Base-by-base conservation (phyloP, 1,140 invertebrate species). In the Probaryconus sp. region DNA sequence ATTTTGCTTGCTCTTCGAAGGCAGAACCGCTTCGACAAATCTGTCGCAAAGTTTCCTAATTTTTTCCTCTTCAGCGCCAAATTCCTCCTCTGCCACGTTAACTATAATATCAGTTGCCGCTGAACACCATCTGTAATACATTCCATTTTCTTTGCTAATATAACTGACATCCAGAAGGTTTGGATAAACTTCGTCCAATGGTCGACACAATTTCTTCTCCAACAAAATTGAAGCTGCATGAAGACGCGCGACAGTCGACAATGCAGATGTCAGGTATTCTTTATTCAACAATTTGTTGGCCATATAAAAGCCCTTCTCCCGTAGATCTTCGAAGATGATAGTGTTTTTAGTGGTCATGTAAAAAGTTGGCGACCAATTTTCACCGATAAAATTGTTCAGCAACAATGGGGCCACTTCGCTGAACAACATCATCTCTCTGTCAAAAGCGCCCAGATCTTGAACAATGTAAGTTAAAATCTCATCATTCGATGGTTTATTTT, bases 151-250 rank as follows among this genome's bases (percentile, higher is more conserved):
- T 1, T 65, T 9, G 2, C 14, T 18, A 6, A 50, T 77, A 1
- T 33, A 30, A 1, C 21, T 51, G 0, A 16, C 1, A 2, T 64
- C 9, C 10, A 58, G 64, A 14, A 45, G 51, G 5, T 17, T 2
- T 1, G 68, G 60, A 20, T 11, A 56, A n/a, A 63, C 26, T 11
- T 69, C 24, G 9, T 50, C 28, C 11, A 70, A 16, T 11, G 21
- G 67, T 20, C 24, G 10, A 1, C 67, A 84, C 31, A 82, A 79
- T 11, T 58, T 79, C 7, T 88, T 81, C 73, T 91, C 90, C 11
- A 79, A 85, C 11, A 90, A 85, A 9, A 88, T 86, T 2, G 88
- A 89, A 10, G 89, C 86, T 0, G 90, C 89, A 69, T 91, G 90
- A 76, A 91, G 77, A 26, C 80, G 86, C 0, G 90, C 90, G 42